A percentile compares a stretch with the other conserved stretches of the same genome.
phyloP scores from a whole-genome alignment of 2,888 invertebrate species.

The Ormyrus thymus region DNA sequence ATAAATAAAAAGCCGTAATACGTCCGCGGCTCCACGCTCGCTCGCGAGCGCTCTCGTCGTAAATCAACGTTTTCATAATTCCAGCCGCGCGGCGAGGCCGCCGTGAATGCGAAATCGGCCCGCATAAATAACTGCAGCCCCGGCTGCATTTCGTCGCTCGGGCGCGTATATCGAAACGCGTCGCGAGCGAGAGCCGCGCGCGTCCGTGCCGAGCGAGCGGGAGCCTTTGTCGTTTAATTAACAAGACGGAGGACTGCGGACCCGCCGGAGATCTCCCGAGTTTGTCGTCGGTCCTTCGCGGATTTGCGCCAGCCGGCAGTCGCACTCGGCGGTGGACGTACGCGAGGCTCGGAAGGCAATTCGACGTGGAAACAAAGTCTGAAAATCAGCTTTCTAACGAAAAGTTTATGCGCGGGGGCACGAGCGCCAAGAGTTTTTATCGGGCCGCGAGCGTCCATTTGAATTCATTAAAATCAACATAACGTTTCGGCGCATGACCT shows the following conservation, averaged over 20 bases:
- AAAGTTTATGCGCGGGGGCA: no score
- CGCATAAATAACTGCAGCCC: conserved; percentile 26
- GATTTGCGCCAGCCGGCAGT: no score
- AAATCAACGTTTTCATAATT: conserved; percentile 48
- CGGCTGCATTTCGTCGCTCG: conserved; percentile 4
- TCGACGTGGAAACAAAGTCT: no score
- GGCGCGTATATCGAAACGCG: conserved; percentile 30
- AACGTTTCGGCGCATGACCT: neutral
- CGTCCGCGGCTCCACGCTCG: neutral
- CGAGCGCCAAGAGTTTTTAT: no score
- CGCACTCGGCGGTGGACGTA: no score
- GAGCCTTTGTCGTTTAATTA: conserved; percentile 24
- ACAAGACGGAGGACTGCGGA: neutral
- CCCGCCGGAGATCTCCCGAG: no score
- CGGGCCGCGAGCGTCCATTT: no score
- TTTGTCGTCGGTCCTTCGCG: no score
- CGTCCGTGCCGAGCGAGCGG: neutral
- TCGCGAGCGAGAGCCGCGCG: conserved; percentile 28
- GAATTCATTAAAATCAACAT: neutral
- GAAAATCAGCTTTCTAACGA: no score
- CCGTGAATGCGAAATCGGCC: conserved; percentile 34
- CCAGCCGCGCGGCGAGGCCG: conserved; percentile 2
- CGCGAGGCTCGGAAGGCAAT: no score
- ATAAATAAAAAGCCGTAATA: neutral
- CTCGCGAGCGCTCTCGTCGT: conserved; percentile 1